These are phyloP conservation scores for Cephus cinctus DNA, from an alignment of 1,140 invertebrate genomes.

Conservation along the genomic window DNA sequence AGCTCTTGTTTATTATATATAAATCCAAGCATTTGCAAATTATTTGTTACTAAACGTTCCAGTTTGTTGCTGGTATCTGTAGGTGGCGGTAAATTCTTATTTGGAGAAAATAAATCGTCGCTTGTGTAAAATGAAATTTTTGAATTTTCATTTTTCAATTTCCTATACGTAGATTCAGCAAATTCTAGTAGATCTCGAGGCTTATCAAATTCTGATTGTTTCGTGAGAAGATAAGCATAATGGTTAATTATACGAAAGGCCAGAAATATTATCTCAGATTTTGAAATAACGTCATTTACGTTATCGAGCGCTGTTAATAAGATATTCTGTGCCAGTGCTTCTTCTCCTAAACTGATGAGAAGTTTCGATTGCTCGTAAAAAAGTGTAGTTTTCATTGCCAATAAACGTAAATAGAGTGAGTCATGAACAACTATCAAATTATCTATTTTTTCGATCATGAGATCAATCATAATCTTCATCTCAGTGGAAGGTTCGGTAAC, in stretches of 20 bases:
- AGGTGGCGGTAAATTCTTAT: slow-evolving; percentile 10
- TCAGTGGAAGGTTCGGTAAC: too few relatives aligned
- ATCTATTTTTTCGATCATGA: slow-evolving; percentile 11
- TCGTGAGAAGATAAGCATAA: slow-evolving; percentile 23
- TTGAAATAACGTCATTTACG: slow-evolving; percentile 9
- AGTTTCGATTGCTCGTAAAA: slow-evolving; percentile 24
- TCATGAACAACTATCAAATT: slow-evolving; percentile 1
- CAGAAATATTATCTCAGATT: slow-evolving; percentile 22
- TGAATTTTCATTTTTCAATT: slow-evolving; percentile 11
- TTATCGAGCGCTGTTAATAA: slow-evolving; percentile 10
- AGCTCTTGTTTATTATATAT: slow-evolving; percentile 53
- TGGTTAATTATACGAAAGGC: slow-evolving; percentile 28
- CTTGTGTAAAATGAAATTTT: slow-evolving; percentile 18
- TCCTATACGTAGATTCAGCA: slow-evolving; percentile 17
- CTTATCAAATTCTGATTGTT: slow-evolving; percentile 15
- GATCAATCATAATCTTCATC: too few relatives aligned
- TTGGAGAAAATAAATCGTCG: slow-evolving; percentile 23
- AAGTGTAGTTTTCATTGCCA: slow-evolving; percentile 22
- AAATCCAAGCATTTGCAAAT: slow-evolving; percentile 55
- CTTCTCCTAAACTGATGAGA: slow-evolving; percentile 13
- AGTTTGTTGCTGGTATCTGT: slow-evolving; percentile 38
- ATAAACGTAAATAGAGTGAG: slow-evolving; percentile 7
- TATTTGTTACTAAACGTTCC: slow-evolving; percentile 54
- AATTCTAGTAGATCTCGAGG: slow-evolving; percentile 21
- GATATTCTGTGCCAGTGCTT: slow-evolving; percentile 14